Percentiles rank a stretch among this genome's conserved stretches.
phyloP scores from a whole-genome alignment of 1,140 invertebrate species.

The Bombus terrestris region DNA sequence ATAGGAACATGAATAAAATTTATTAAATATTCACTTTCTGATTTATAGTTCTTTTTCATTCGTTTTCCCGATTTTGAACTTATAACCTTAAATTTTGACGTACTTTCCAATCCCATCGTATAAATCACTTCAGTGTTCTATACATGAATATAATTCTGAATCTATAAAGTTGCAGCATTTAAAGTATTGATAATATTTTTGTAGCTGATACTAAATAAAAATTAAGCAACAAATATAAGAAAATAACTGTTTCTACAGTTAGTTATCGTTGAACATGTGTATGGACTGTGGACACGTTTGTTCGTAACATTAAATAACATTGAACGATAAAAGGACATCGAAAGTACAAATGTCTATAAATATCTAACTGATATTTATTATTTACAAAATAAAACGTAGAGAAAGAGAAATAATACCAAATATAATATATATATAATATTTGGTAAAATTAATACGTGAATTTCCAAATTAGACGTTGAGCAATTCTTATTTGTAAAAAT shows the following conservation, averaged over 20 bases:
- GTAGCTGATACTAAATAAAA: not conserved
- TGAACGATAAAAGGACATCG: constrained; percentile 11
- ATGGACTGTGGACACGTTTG: not conserved
- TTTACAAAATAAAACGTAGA: not conserved
- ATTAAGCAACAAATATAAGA: not conserved
- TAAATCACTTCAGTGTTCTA: not conserved
- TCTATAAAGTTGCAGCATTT: not conserved
- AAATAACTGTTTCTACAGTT: constrained; percentile 8
- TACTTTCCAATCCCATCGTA: constrained; percentile 24
- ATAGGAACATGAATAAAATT: not conserved
- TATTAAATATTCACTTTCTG: constrained; percentile 15
- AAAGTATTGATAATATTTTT: not conserved
- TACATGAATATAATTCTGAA: not conserved
- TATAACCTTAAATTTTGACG: constrained; percentile 49
- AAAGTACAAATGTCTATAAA: not conserved
- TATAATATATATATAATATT: not conserved
- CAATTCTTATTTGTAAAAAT: not conserved
- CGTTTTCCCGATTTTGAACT: constrained; percentile 33
- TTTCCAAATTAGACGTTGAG: no score
- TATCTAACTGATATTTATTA: not conserved
- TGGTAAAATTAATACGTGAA: not conserved
- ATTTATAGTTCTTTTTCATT: constrained; percentile 24
- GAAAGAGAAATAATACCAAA: not conserved
- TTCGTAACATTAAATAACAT: not conserved
- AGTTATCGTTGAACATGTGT: not conserved